Evolutionary conservation across 2,888 invertebrate species (phyloP), one percentile per base, ranked within the genome.

Genomic region (Aphodius granarius): DNA sequence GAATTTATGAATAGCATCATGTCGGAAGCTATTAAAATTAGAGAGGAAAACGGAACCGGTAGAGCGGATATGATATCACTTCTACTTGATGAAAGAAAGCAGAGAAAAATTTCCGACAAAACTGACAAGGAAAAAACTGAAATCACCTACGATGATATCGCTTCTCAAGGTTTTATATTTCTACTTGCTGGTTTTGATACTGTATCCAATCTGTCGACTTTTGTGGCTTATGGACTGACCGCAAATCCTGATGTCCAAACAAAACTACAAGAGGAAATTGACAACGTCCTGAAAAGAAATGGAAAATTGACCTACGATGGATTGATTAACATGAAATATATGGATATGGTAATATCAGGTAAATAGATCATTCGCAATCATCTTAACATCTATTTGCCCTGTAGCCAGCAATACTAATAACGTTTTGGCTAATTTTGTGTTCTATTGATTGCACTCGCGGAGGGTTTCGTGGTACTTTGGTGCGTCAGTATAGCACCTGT

Each of bases 61-160:
- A 73, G 82, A 43, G 79, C 79, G 5, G 82, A 82, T 73, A 89
- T 90, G 88, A 89, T 90, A 19, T 88, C 90, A 65, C 80, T 90
- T 5, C 83, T 90, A 0, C 87, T 90, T 86, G 89, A 90, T 80
- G 88, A 89, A 13, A 88, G 87, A 73, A 73, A 75, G 83, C 87
- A 87, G n/a, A 68, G 74, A 73, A 66, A 79, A 9, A 78, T 75
- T 18, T 74, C 77, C 62, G 79, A 78, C 71, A 76, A 73, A 0
- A 20, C 71, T 19, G 77, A 76, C 43, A 71, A 64, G 17, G 16
- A 73, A n/a, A 63, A 71, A 62, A 18, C 16, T 43, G 2, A 62
- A 73, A 16, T 77, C 16, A 64, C 76, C 2, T 73, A 77, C 13
- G 71, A 78, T 15, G 78, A 77, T 16, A 79, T 76, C 63, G 63